Conservation (phyloP, 2,888 invertebrate genomes). For the Drosophila sordidapex region DNA sequence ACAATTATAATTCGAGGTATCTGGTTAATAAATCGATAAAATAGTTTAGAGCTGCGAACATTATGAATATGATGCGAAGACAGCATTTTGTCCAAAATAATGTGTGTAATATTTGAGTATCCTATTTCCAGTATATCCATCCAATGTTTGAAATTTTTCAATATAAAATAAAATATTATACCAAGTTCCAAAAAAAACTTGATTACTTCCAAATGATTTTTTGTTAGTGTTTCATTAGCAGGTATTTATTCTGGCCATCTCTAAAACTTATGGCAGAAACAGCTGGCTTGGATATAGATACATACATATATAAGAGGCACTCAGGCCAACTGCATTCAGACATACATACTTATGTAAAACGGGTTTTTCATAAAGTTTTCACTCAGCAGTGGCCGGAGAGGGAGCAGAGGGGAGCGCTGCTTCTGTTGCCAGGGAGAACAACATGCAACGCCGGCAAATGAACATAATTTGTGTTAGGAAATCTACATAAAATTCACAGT, state of each 20-base stretch:
- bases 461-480: slow-evolving; percentile 83
- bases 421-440: slow-evolving; percentile 44
- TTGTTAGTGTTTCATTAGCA: neutral
- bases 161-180: neutral
- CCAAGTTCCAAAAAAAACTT: neutral
- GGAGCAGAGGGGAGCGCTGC: neutral
- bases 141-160: neutral
- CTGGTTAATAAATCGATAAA: neutral
- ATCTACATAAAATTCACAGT: slow-evolving; percentile 83
- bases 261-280: slow-evolving; percentile 46
- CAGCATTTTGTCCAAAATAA: neutral
- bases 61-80: neutral
- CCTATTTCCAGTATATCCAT: neutral
- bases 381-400: slow-evolving; percentile 19
- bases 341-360: slow-evolving; percentile 20
- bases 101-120: too few species aligned
- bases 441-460: slow-evolving; percentile 74
- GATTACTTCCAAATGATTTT: neutral
- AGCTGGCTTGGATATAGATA: slow-evolving; percentile 21
- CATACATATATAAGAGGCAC: slow-evolving; percentile 1
- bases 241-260: slow-evolving; percentile 13
- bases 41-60: neutral
- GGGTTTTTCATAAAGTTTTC: slow-evolving; percentile 75
- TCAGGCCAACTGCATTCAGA: slow-evolving; percentile 12
- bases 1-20: neutral